Conservation (phyloP, 2,888 invertebrate species). For the Lithophane ornitopus region DNA sequence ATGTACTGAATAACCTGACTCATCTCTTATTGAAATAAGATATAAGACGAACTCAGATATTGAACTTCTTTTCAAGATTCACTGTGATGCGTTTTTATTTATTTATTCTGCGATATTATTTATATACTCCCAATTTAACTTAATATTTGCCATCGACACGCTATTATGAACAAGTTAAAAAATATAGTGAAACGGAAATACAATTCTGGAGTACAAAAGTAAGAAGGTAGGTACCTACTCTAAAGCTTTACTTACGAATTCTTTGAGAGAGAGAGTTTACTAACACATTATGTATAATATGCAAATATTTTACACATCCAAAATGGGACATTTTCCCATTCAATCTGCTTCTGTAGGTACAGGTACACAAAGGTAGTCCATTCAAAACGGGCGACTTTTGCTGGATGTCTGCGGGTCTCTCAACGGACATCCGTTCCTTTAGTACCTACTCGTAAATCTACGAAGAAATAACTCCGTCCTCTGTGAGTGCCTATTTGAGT, state of each 20-base stretch:
- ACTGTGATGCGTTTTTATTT: not conserved
- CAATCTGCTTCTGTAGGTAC: conserved; percentile 33
- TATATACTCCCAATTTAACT: not conserved
- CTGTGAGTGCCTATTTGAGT: conserved; percentile 38
- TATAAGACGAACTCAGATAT: not conserved
- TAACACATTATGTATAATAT: not conserved
- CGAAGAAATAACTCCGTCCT: conserved; percentile 52
- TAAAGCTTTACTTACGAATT: not conserved
- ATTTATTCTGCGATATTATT: not conserved
- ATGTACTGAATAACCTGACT: not conserved
- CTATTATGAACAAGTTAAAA: not conserved
- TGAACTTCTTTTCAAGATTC: not conserved
- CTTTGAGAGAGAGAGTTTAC: not conserved
- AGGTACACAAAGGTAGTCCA: conserved; percentile 65
- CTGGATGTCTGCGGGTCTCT: conserved; percentile 63
- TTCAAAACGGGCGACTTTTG: conserved; percentile 69
- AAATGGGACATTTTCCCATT: conserved; percentile 44
- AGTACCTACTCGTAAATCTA: conserved; percentile 61
- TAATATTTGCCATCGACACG: too few species aligned
- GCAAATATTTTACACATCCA: conserved; percentile 9
- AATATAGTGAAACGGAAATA: not conserved
- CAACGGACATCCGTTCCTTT: conserved; percentile 62
- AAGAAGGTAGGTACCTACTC: not conserved
- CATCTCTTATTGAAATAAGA: conserved; percentile 41
- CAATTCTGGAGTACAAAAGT: not conserved